Evolutionary conservation across 2,888 invertebrate genomes (phyloP).

Genomic region (Epinotia bilunana): DNA sequence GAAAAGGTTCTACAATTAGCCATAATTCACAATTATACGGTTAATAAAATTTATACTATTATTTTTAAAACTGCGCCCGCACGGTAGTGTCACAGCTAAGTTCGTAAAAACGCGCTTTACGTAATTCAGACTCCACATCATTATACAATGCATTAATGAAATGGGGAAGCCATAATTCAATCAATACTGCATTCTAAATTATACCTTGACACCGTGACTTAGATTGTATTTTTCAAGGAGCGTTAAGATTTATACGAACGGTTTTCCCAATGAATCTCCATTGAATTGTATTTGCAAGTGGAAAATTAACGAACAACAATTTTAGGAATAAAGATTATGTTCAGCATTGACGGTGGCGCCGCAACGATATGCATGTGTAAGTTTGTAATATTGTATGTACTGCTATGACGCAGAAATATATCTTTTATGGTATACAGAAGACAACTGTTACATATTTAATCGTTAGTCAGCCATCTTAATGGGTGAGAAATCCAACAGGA

Average conservation of each 20-base stretch:
- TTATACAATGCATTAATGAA: not conserved
- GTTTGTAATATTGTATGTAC: constrained; percentile 13
- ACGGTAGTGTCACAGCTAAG: not conserved
- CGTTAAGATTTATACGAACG: not conserved
- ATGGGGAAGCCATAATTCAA: constrained; percentile 1
- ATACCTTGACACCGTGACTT: not conserved
- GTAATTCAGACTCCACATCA: not conserved
- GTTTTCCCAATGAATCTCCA: constrained; percentile 25
- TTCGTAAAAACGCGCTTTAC: not conserved
- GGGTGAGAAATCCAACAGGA: constrained; percentile 22
- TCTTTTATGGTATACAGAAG: not conserved
- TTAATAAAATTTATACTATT: no score
- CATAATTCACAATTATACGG: no score
- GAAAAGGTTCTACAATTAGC: no score
- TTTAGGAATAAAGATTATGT: not conserved
- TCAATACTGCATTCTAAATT: not conserved
- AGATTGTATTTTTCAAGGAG: constrained; percentile 13
- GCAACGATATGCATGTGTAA: not conserved
- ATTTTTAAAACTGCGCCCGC: not conserved
- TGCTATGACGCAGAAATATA: constrained; percentile 23
- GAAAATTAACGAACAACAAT: not conserved
- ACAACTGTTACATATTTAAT: not conserved
- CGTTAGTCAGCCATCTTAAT: constrained; percentile 6
- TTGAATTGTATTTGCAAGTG: constrained; percentile 28
- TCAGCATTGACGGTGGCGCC: constrained; percentile 19